phyloP scores from a whole-genome alignment of 2,113 vertebrate genomes.

The Xenopus tropicalis region DNA sequence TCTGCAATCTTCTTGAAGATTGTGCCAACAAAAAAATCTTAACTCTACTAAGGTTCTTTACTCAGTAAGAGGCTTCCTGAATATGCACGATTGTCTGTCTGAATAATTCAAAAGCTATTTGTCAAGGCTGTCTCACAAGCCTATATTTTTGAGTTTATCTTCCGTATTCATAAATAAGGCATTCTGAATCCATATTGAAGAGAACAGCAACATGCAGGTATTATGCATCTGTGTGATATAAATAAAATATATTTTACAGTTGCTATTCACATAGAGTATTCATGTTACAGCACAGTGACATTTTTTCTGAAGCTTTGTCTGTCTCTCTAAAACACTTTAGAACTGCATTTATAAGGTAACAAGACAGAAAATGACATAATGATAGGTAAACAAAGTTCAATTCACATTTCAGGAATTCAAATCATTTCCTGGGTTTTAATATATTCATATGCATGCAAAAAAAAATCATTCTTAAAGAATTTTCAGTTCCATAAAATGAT shows the following conservation, averaged over 20 bases:
- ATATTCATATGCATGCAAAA: not conserved
- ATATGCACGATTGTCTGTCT: constrained; percentile 36
- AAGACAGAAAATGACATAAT: not conserved
- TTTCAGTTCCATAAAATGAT: not conserved
- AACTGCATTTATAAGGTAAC: constrained; percentile 1
- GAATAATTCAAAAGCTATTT: constrained; percentile 42
- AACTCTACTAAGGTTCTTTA: constrained; percentile 26
- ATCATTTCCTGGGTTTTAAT: not conserved
- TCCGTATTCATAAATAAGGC: constrained; percentile 25
- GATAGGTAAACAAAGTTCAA: not conserved
- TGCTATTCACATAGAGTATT: constrained; percentile 4
- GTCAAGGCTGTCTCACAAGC: constrained; percentile 37
- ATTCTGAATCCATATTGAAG: constrained; percentile 17
- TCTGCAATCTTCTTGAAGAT: constrained; percentile 31
- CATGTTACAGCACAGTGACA: not conserved
- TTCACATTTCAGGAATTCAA: not conserved
- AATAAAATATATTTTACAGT: constrained; percentile 23
- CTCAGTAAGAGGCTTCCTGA: constrained; percentile 23
- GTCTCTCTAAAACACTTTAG: constrained; percentile 3
- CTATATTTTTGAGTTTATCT: constrained; percentile 32
- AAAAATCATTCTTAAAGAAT: not conserved
- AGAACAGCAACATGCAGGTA: constrained; percentile 15
- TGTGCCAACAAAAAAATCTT: constrained; percentile 14
- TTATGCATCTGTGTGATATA: not conserved
- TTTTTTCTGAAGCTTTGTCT: not conserved